phyloP scores from a whole-genome alignment of 1,140 invertebrate genomes.

The Drosophila nikananu region DNA sequence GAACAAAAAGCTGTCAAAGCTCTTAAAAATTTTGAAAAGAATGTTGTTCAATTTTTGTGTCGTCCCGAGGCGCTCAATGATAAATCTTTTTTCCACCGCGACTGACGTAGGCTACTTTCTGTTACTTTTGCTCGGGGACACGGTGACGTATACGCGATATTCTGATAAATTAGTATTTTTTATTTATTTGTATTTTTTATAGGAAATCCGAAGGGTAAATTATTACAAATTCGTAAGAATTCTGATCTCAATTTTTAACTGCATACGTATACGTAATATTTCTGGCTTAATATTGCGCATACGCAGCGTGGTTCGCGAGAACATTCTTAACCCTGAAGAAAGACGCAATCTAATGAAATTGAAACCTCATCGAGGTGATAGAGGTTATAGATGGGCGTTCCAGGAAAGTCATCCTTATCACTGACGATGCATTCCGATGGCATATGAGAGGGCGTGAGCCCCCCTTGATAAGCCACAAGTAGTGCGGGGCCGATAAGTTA shows the following conservation, averaged over 20 bases:
- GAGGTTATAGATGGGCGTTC: background rate
- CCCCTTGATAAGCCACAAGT: conserved; percentile 10
- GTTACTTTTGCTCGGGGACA: conserved; percentile 12
- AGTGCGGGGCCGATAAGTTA: conserved; percentile 4
- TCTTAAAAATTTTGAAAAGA: conserved; percentile 46
- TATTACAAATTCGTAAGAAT: too few species aligned
- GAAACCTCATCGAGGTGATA: background rate
- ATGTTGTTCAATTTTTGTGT: conserved; percentile 16
- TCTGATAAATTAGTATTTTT: conserved; percentile 15
- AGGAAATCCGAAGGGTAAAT: background rate
- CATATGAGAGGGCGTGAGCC: conserved; percentile 15
- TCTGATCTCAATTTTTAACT: background rate
- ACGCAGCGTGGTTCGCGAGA: conserved; percentile 19
- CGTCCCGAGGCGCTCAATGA: conserved; percentile 23
- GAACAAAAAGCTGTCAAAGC: conserved; percentile 30
- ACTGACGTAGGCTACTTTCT: conserved; percentile 37
- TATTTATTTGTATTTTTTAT: background rate
- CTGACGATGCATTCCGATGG: conserved; percentile 6
- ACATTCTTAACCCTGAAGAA: conserved; percentile 5
- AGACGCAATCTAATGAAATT: conserved; percentile 16
- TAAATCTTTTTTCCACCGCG: conserved; percentile 22
- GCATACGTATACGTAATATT: conserved; percentile 8
- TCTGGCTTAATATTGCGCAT: conserved; percentile 13
- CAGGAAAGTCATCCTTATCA: conserved; percentile 33
- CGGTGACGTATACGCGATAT: conserved; percentile 41